A percentile compares a stretch with the other conserved stretches of the same genome.
Conservation (phyloP, 2,888 invertebrate species). For the Dolichopus griseipennis region DNA sequence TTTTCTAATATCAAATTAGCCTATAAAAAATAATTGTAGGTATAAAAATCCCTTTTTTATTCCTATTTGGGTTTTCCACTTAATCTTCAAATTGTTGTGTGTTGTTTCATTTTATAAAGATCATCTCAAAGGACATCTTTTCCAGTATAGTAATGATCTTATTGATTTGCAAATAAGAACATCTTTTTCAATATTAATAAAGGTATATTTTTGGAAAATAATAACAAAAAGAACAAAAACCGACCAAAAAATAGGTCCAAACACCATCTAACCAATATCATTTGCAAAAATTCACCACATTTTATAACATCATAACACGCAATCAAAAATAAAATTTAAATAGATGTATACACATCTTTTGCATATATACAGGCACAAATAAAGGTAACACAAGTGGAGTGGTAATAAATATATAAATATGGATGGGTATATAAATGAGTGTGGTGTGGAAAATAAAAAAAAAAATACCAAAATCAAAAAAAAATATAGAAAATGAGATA, state of each 20-base stretch:
- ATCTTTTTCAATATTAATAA: not conserved
- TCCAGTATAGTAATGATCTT: not conserved
- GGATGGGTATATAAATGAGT: too few relatives aligned
- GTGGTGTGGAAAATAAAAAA: not conserved
- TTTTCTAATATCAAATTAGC: not conserved
- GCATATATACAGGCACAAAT: not conserved
- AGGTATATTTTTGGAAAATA: not conserved
- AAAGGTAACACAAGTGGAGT: not conserved
- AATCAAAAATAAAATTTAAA: not conserved
- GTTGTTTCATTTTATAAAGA: not conserved
- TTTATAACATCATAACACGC: not conserved
- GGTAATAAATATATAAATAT: not conserved
- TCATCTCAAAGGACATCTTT: not conserved
- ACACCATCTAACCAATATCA: not conserved
- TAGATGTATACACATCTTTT: not conserved
- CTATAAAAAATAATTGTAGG: not conserved
- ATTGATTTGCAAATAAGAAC: conserved; percentile 2
- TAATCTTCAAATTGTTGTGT: not conserved
- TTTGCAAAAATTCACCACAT: not conserved
- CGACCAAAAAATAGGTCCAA: too few relatives aligned
- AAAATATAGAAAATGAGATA: not conserved
- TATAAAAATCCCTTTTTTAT: not conserved
- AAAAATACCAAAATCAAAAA: not conserved
- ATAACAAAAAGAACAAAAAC: not conserved
- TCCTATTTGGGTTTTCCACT: not conserved